phyloP scores from a whole-genome alignment of 2,797 vertebrate species.

The Gallinago stenura region DNA sequence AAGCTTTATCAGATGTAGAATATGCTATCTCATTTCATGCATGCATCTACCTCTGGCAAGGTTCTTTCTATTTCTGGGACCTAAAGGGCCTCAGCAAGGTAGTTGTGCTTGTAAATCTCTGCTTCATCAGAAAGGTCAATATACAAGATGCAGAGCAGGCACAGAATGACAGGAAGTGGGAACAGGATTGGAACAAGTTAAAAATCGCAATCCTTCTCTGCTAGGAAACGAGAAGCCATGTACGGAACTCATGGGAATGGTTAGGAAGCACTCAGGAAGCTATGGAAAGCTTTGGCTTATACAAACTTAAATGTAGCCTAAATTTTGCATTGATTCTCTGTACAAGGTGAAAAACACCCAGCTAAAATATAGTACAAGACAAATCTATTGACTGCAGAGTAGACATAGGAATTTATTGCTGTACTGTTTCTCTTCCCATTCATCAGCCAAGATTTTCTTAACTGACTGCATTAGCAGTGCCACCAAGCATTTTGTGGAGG shows the following conservation, averaged over 20 bases:
- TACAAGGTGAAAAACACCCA: slow-evolving; percentile 1
- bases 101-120: slow-evolving; percentile 61
- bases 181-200: slow-evolving; percentile 23
- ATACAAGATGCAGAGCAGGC: slow-evolving; percentile 47
- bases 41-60: slow-evolving; percentile 50
- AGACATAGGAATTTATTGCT: slow-evolving; percentile 34
- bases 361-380: slow-evolving; percentile 25
- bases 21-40: slow-evolving; percentile 64
- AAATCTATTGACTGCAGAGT: slow-evolving; percentile 32
- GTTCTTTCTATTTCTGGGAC: slow-evolving; percentile 65
- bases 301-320: neutral
- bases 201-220: slow-evolving; percentile 12
- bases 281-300: slow-evolving; percentile 32
- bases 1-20: slow-evolving; percentile 59
- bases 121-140: slow-evolving; percentile 64
- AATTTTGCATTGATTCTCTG: slow-evolving; percentile 38
- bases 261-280: slow-evolving; percentile 13
- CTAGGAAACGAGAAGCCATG: slow-evolving; percentile 37
- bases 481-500: slow-evolving; percentile 22
- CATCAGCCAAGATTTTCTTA: slow-evolving; percentile 35
- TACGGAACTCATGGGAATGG: slow-evolving; percentile 6
- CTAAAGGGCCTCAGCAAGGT: slow-evolving; percentile 29
- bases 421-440: slow-evolving; percentile 39
- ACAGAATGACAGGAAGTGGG: slow-evolving; percentile 19
- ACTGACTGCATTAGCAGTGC: slow-evolving; percentile 28